Evolutionary conservation across 2,113 vertebrate genomes (phyloP), one percentile per base, ranked within the genome.

Genomic region (Reinhardtius hippoglossoides): DNA sequence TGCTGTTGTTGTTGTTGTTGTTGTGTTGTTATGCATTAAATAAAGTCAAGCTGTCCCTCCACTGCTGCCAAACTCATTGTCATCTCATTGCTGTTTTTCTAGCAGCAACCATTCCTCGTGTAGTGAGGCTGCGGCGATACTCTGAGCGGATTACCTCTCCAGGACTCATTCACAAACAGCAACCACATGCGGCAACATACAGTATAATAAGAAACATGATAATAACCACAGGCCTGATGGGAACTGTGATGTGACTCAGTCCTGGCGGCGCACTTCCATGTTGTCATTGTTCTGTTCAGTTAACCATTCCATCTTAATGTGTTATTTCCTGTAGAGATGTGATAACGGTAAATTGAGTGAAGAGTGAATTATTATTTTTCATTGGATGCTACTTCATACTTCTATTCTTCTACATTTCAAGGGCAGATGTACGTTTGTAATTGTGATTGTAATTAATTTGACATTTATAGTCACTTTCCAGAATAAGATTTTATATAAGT

Each of bases 181-280:
- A 90, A 90, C 62, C 82, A 87, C 85, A 92, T 84, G 87, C 81
- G 80, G 85, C 74, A 70, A 61, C 78, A 80, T 80, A 23, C 23
- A 23, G 23, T 23, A 64, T 91, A 91, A 90, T 89, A 85, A n/a
- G 82, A 88, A 90, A 83, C 90, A 90, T 78, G 86, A 81, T 71
- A 77, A 80, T 78, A 81, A 87, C 86, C 81, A 74, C 77, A 77
- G 69, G 78, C 81, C 68, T 86, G 71, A 86, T 91, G 87, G 77
- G 74, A 87, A 87, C 37, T 46, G 26, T 72, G 76, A 80, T 69
- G 77, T 80, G 84, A 88, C 77, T 87, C 82, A 86, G 79, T 31
- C 60, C 40, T 7, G 2, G 57, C 16, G 71, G 50, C 81, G 67
- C 74, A 72, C 57, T 75, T 73, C 35, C 55, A 71, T 76, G 64